Evolutionary conservation across 2,113 vertebrate species (phyloP).

Genomic region (Tinamus guttatus): DNA sequence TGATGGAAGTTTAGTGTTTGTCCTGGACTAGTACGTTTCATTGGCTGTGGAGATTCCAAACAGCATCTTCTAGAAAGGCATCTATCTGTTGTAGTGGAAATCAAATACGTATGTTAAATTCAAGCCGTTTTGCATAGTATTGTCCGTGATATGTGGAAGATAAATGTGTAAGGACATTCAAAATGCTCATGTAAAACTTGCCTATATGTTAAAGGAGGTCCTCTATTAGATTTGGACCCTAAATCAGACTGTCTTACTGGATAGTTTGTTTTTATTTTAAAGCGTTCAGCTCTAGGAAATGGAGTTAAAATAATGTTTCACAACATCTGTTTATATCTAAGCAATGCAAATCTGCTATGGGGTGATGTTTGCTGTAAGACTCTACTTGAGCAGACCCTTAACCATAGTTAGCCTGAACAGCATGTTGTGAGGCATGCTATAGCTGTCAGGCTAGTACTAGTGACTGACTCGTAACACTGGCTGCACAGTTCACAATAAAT

Average conservation of each 20-base stretch:
- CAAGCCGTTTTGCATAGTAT: slow-evolving; percentile 48
- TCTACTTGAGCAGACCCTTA: neutral
- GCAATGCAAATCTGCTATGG: slow-evolving; percentile 7
- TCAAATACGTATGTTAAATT: slow-evolving; percentile 72
- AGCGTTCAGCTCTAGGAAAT: slow-evolving; percentile 3
- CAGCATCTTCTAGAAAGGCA: slow-evolving; percentile 70
- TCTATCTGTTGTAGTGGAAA: slow-evolving; percentile 67
- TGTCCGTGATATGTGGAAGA: slow-evolving; percentile 33
- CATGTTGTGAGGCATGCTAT: rapidly evolving
- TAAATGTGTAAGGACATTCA: slow-evolving; percentile 62
- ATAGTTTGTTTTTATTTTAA: neutral
- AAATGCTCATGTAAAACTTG: slow-evolving; percentile 45
- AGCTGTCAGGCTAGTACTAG: neutral
- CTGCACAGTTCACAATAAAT: neutral
- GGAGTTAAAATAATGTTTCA: neutral
- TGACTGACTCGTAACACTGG: no score
- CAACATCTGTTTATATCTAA: neutral
- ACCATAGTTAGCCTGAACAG: neutral
- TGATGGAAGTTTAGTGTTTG: neutral
- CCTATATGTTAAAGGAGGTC: slow-evolving; percentile 48
- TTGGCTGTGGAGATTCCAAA: slow-evolving; percentile 30
- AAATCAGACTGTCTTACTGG: slow-evolving; percentile 1
- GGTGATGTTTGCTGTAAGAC: neutral
- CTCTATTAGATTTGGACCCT: slow-evolving; percentile 7
- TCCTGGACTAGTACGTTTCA: slow-evolving; percentile 42